These are phyloP conservation scores for Megaleporinus macrocephalus DNA, from an alignment of 2,113 vertebrate species.

Conservation along the genomic window DNA sequence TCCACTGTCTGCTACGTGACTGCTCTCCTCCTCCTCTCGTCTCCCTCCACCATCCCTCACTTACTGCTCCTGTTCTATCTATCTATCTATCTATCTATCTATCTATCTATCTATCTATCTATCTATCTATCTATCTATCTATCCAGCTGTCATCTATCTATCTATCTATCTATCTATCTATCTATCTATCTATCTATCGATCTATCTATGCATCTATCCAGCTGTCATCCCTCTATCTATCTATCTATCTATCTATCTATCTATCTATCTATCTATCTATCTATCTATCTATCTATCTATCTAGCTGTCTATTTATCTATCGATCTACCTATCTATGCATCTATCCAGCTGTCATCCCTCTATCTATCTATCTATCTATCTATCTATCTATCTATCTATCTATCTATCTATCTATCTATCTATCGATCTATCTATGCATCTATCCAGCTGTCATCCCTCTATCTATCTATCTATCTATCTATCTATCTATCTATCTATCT, in stretches of 20 bases:
- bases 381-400: no score
- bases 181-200: background rate
- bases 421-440: background rate
- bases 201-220: background rate
- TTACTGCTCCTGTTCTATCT: background rate
- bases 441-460: background rate
- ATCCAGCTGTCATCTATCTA: background rate
- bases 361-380: background rate
- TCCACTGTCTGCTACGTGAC: constrained; percentile 69
- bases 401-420: no score
- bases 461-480: background rate
- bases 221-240: background rate
- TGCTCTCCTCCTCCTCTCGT: background rate
- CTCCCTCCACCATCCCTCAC: background rate
- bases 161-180: background rate
- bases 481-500: background rate
- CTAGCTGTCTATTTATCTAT: background rate
- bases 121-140: background rate
- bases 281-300: no score
- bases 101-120: no score
- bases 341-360: no score
- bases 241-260: background rate
- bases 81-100: no score
- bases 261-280: no score
- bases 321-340: background rate